Conservation (phyloP, 2,888 invertebrate genomes). For the Folsomia manolachei region DNA sequence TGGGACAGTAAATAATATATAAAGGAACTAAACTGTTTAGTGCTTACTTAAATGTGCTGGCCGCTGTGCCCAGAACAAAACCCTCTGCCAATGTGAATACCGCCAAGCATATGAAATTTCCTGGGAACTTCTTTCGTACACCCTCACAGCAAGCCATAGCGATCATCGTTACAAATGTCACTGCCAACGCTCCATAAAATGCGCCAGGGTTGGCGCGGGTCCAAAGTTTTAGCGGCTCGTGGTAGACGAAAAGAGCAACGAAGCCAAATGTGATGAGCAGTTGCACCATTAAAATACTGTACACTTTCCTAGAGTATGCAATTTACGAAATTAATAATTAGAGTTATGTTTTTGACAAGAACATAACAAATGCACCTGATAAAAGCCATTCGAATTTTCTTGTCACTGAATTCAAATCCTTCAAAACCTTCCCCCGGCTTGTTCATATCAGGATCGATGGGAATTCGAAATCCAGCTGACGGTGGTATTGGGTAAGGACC, state of each 20-base stretch:
- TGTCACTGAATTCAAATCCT: conserved; percentile 43
- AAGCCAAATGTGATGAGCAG: conserved; percentile 73
- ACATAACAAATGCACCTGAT: conserved; percentile 34
- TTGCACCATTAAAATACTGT: conserved; percentile 79
- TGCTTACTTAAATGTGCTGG: conserved; percentile 56
- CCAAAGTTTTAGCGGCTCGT: conserved; percentile 38
- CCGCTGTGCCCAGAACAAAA: conserved; percentile 71
- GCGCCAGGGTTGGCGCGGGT: conserved; percentile 25
- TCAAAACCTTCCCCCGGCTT: conserved; percentile 24
- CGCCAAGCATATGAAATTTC: conserved; percentile 83
- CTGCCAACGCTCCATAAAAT: conserved; percentile 21
- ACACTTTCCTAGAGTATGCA: conserved; percentile 67
- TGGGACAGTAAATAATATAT: too few species aligned
- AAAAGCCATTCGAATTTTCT: conserved; percentile 47
- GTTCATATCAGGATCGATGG: conserved; percentile 10
- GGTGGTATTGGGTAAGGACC: conserved; percentile 18
- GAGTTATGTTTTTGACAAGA: too few species aligned
- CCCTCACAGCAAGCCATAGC: conserved; percentile 70
- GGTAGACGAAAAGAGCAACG: conserved; percentile 71
- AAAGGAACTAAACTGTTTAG: not conserved
- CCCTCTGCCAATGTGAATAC: conserved; percentile 80
- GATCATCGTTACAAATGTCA: conserved; percentile 41
- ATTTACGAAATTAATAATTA: not conserved
- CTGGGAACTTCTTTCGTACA: conserved; percentile 77
- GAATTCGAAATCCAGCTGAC: conserved; percentile 39